Evolutionary conservation across 2,113 vertebrate species (phyloP), one percentile per base, ranked within the genome.

Genomic region (Apodemus sylvaticus): DNA sequence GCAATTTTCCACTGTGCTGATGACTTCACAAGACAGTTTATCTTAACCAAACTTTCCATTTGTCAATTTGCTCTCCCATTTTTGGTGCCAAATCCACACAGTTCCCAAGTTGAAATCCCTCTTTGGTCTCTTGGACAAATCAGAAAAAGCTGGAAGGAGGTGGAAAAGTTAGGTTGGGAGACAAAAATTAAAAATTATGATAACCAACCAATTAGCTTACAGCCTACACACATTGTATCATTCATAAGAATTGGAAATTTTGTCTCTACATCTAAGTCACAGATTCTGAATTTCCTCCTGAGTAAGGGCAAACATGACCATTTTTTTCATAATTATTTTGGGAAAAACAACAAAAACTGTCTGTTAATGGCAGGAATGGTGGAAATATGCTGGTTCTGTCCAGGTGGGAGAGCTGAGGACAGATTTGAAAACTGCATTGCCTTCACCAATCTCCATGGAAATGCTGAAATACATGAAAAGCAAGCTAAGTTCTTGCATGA

Each of bases 321-420:
- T 0, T 99, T 99, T 93, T 99, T 98, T 96, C 98, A 99, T 74
- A 97, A 98, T 42, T 78, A 99, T 86, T 98, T 98, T 78, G 87
- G 76, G 86, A 98, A 98, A 78, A 98, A 97, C 96, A 98, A 96
- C 86, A 98, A 96, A 55, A 96, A 94, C 58, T 77, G 96, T 19
- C 68, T 98, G 58, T 85, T 99, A 94, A 98, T 98, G 98, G 98
- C 98, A 53, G 98, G 98, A 4, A 89, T 99, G 17, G 98, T 98
- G 96, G 98, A 99, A 98, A 98, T 99, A 60, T 97, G 98, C 91
- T 99, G 99, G 99, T 99, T 99, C 96, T 98, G 97, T 42, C 98
- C 98, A 10, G 88, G 97, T 26, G 98, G 98, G 2, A 98, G 97
- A 11, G 81, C 96, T 0, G 96, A 96, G 0, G 98, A 99, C 94